phyloP scores from a whole-genome alignment of 1,140 invertebrate genomes.

The Probaryconus sp. region DNA sequence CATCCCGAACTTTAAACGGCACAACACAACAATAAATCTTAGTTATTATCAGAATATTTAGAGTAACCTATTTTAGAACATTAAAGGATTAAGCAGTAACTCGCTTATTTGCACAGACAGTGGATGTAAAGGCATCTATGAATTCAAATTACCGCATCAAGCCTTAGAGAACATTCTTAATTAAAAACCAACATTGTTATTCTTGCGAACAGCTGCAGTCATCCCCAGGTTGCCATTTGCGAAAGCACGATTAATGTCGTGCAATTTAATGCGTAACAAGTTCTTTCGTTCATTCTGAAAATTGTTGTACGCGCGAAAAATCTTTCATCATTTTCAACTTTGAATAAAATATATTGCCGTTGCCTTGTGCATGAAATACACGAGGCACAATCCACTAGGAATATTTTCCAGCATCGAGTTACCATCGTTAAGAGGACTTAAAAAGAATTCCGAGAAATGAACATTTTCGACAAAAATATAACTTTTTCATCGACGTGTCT shows the following conservation, averaged over 20 bases:
- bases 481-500: too few relatives aligned
- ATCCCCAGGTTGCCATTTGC: conserved; percentile 11
- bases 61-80: conserved; percentile 25
- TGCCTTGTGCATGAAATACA: neutral
- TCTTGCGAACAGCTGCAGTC: conserved; percentile 24
- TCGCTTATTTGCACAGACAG: conserved; percentile 28
- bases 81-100: conserved; percentile 39
- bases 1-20: too few relatives aligned
- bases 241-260: conserved; percentile 21
- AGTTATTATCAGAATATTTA: conserved; percentile 22
- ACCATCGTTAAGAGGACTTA: too few relatives aligned
- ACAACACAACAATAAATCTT: conserved; percentile 32
- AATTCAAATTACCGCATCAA: conserved; percentile 47
- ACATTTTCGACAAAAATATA: too few relatives aligned
- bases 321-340: neutral
- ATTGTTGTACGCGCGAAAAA: conserved; percentile 15
- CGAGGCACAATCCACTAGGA: too few relatives aligned
- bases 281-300: conserved; percentile 14
- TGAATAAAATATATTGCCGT: neutral
- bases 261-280: conserved; percentile 35
- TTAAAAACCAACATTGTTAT: conserved; percentile 51
- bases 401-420: too few relatives aligned
- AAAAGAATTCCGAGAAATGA: too few relatives aligned
- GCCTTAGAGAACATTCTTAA: conserved; percentile 31
- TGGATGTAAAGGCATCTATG: conserved; percentile 34